Conservation (phyloP, 2,888 invertebrate species). For the Hirtodrosophila confusa region DNA sequence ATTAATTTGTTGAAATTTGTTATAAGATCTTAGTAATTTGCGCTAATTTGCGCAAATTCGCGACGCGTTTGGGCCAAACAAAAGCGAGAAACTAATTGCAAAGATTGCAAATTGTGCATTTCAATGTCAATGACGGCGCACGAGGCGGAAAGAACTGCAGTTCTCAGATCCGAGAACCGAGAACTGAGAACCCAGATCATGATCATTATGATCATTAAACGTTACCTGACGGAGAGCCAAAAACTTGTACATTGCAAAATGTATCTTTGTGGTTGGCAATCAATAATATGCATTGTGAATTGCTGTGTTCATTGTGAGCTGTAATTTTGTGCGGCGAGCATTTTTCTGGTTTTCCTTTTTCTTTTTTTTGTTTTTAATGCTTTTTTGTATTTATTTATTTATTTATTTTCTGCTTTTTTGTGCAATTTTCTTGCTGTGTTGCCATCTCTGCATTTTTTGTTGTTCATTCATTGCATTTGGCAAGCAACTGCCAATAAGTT, state of each 20-base stretch:
- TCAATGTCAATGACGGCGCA: constrained; percentile 70
- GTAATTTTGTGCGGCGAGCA: constrained; percentile 50
- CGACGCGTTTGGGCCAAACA: constrained; percentile 61
- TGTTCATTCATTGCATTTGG: constrained; percentile 63
- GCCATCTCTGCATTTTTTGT: constrained; percentile 4
- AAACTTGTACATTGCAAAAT: constrained; percentile 25
- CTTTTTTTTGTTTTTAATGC: constrained; percentile 1
- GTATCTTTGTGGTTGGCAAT: constrained; percentile 61
- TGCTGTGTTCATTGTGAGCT: constrained; percentile 39
- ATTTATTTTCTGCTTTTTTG: constrained; percentile 35
- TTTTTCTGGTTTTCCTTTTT: constrained; percentile 16
- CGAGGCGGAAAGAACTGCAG: constrained; percentile 36
- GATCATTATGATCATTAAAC: constrained; percentile 19
- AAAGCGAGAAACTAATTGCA: constrained; percentile 65
- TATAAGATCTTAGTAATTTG: constrained; percentile 7
- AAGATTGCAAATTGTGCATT: constrained; percentile 48
- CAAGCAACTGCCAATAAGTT: constrained; percentile 68
- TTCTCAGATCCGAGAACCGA: constrained; percentile 5
- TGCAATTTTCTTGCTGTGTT: constrained; percentile 43
- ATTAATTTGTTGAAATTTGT: constrained; percentile 23
- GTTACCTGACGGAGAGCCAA: constrained; percentile 15
- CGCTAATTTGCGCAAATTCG: constrained; percentile 36
- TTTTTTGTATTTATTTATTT: constrained; percentile 7
- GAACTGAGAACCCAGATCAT: neutral
- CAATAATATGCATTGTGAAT: constrained; percentile 64